Base-by-base conservation (phyloP, 2,113 vertebrate species). In the Pterocles gutturalis region DNA sequence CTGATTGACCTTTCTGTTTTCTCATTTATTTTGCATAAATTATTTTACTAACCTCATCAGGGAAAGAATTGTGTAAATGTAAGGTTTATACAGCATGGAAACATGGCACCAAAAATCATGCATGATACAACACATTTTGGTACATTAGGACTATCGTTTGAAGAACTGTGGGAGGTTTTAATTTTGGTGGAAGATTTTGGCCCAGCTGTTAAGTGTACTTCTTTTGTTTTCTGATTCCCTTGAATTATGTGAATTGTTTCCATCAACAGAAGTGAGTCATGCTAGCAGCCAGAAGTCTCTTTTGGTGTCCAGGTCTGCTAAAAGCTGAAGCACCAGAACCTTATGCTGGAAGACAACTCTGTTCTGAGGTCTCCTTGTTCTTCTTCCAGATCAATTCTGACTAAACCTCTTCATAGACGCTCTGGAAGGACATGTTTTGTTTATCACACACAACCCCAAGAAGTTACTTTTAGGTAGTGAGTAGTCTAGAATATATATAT, bases 21-120 rank as follows among this genome's bases (percentile, higher is more conserved):
- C 96, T 98, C 95, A 97, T 97, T 97, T 97, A 97, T 94, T 95
- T 96, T 7, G 82, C 93, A 96, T 97, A 97, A 96, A 95, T 97
- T 97, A 96, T 87, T 95, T 94, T 84, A 41, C 84, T 67, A 94
- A 28, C 65, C 94, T 92, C 92, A 89, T 87, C 71, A 87, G 96
- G 84, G 90, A 80, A 89, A 83, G 81, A 62, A 51, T 57, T 83
- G 92, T 82, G 62, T 58, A 96, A 94, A 83, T 75, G 33, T 16
- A 54, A 90, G 46, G 16, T 64, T 90, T 73, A 64, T 83, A 46
- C 62, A 38, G 48, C 25, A 51, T 7, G n/a, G 87, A 93, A 84
- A 48, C 12, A 18, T 57, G 65, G 54, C 69, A 78, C 43, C 2
- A 18, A 61, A 87, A 93, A 80, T 73, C 90, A 83, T 2, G 7